Base-by-base conservation (phyloP, 2,113 vertebrate genomes). In the Phyllopteryx taeniolatus region DNA sequence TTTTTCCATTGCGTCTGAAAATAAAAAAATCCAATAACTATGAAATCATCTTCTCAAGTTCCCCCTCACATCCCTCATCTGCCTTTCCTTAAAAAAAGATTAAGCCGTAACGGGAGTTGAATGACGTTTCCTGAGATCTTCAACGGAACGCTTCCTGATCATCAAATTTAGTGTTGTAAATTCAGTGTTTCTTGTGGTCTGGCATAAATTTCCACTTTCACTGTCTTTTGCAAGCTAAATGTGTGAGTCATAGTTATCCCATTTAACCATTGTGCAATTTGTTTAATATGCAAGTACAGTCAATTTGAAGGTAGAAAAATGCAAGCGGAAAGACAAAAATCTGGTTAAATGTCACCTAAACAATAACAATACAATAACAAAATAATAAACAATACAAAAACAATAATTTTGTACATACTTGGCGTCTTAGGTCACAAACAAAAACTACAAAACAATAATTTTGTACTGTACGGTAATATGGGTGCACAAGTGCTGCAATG, bases 91-190 rank as follows among this genome's bases (percentile, higher is more conserved):
- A 66, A 71, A 56, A 77, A 73, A 31, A 35, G 3, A 39, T 67
- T 51, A 56, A 54, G 70, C 14, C 14, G 15, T 78, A 22, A 80
- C 57, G 46, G 20, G 80, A 84, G 79, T 22, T 27, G 13, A 74
- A 60, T 74, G 35, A 54, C 0, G 61, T 56, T 82, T 84, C 57
- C 65, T 67, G 10, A 65, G 59, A 79, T 27, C 1, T 12, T 70
- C 8, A 13, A 44, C 22, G 63, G 56, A 73, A 27, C 9, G 65
- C 20, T 31, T 12, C 43, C 51, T 59, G 0, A 0, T 44, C 71
- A 15, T 69, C 39, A 63, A 39, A 51, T 68, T 54, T 19, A 44
- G 65, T 17, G 47, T 43, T 56, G 33, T 31, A 61, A 63, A 63
- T 42, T 22, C n/a, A 59, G 8, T 27, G 56, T n/a, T 56, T 56